phyloP scores from a whole-genome alignment of 2,113 vertebrate genomes.

The Actenoides lindsayi region DNA sequence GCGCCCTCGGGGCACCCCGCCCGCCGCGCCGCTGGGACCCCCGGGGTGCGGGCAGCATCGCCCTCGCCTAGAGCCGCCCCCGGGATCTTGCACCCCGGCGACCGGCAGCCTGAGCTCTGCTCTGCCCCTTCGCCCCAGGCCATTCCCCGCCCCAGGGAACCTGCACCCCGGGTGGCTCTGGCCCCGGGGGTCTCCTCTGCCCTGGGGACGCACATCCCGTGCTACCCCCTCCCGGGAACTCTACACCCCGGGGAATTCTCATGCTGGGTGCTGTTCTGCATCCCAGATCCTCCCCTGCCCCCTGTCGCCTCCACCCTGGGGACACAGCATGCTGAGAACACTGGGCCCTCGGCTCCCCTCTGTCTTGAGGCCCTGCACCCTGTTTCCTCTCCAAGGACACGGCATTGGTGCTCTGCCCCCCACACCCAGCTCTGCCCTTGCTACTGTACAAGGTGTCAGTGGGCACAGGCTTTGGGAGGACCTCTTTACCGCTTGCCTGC shows the following conservation, averaged over 20 bases:
- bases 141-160: not conserved
- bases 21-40: not conserved
- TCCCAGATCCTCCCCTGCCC: too few species aligned
- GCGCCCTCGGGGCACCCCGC: not conserved
- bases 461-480: not conserved
- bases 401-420: accelerated
- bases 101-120: not conserved
- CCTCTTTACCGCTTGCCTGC: accelerated
- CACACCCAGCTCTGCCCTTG: accelerated
- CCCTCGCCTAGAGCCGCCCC: not conserved
- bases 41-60: not conserved
- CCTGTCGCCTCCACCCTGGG: not conserved
- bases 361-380: accelerated
- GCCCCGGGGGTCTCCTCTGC: not conserved
- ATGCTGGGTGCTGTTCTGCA: not conserved
- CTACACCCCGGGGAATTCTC: not conserved
- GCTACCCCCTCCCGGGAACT: not conserved
- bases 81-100: not conserved
- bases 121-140: not conserved
- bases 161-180: not conserved
- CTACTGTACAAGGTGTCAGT: accelerated
- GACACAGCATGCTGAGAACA: accelerated
- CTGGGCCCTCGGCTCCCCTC: not conserved
- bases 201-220: not conserved
- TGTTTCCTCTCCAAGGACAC: not conserved